A percentile compares a stretch with the other conserved stretches of the same genome.
These are phyloP conservation scores for Kradibia gibbosae DNA, from an alignment of 1,140 invertebrate genomes.

Conservation along the genomic window DNA sequence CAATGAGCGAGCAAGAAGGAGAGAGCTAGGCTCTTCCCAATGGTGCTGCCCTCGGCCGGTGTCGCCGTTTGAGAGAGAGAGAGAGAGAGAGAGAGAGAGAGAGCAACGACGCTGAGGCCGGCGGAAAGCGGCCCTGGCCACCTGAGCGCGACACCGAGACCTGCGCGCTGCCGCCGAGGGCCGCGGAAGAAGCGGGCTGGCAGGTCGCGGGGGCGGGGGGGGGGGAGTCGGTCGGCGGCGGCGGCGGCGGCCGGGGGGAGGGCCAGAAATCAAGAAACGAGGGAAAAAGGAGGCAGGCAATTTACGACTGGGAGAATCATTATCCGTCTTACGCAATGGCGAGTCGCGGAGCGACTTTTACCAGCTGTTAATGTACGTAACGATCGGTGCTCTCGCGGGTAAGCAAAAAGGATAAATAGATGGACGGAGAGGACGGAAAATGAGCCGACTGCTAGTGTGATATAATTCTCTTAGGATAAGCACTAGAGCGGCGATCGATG, in stretches of 20 bases:
- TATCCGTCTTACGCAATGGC: slow-evolving; percentile 56
- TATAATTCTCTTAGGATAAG: slow-evolving; percentile 17
- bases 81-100: too few species aligned
- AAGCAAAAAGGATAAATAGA: slow-evolving; percentile 15
- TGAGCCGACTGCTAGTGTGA: not conserved
- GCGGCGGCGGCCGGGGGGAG: too few species aligned
- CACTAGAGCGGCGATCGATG: not conserved
- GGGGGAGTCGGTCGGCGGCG: not conserved
- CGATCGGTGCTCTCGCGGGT: slow-evolving; percentile 17
- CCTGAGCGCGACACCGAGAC: not conserved
- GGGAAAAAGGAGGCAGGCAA: slow-evolving; percentile 24
- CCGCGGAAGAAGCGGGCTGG: not conserved
- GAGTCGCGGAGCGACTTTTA: slow-evolving; percentile 55
- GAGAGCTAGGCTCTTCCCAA: slow-evolving; percentile 22
- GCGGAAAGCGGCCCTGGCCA: not conserved
- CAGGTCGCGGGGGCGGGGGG: not conserved
- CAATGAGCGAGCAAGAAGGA: not conserved
- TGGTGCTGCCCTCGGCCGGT: slow-evolving; percentile 32
- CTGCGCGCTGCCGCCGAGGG: not conserved
- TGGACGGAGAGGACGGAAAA: slow-evolving; percentile 28
- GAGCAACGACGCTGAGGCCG: not conserved
- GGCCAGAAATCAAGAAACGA: slow-evolving; percentile 7
- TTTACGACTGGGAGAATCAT: slow-evolving; percentile 52
- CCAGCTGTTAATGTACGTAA: slow-evolving; percentile 52
- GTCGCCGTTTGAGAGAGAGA: not conserved